Percentiles rank a stretch among this genome's conserved stretches.
These are phyloP conservation scores for Eolophus roseicapilla DNA, from an alignment of 2,113 vertebrate genomes.

Conservation along the genomic window DNA sequence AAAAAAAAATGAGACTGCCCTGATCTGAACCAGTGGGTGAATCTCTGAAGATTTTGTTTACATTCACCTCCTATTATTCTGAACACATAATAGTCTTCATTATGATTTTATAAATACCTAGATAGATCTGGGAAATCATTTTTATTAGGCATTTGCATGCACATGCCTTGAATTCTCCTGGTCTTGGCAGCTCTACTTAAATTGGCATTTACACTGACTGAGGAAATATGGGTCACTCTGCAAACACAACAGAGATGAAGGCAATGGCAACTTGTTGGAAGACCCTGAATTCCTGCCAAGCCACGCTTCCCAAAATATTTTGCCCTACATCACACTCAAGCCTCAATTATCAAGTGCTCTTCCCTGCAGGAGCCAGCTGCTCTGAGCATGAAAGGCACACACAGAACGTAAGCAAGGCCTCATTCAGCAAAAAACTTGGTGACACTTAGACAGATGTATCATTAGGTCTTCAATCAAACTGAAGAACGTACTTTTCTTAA, in stretches of 20 bases:
- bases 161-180: not conserved
- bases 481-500: not conserved
- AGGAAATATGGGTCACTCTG: constrained; percentile 2
- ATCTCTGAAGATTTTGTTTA: constrained; percentile 26
- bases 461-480: not conserved
- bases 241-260: constrained; percentile 5
- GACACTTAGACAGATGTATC: not conserved
- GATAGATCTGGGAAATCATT: not conserved
- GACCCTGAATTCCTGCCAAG: constrained; percentile 24
- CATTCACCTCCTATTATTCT: constrained; percentile 8
- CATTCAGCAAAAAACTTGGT: not conserved
- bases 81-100: not conserved
- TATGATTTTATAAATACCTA: not conserved
- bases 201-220: not conserved
- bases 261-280: constrained; percentile 25
- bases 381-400: not conserved
- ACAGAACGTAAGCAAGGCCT: not conserved
- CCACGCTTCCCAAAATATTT: constrained; percentile 36
- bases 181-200: not conserved
- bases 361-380: not conserved
- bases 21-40: not conserved
- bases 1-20: not conserved
- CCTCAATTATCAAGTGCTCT: not conserved
- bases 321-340: not conserved
- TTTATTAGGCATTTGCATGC: not conserved